phyloP scores from a whole-genome alignment of 2,797 vertebrate genomes.

The Fratercula arctica region DNA sequence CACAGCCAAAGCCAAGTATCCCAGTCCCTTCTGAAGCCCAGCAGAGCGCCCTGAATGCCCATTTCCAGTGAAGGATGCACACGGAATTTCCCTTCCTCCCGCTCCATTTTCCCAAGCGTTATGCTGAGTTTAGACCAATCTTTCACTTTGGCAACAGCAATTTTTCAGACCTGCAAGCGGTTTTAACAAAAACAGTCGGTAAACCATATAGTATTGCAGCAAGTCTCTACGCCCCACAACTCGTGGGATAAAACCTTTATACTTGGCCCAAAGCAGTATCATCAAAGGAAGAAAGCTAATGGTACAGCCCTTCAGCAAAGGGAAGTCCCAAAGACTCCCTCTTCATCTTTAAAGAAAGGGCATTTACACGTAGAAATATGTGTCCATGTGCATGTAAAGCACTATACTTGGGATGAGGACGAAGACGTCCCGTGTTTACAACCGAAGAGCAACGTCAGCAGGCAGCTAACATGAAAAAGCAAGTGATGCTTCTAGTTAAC shows the following conservation, averaged over 20 bases:
- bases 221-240: background rate
- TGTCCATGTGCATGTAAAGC: background rate
- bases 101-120: background rate
- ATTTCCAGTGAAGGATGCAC: background rate
- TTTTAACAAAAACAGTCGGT: background rate
- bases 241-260: background rate
- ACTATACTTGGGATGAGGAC: background rate
- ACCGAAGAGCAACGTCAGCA: background rate
- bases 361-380: background rate
- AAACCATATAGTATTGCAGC: background rate
- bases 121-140: background rate
- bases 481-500: background rate
- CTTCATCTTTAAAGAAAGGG: background rate
- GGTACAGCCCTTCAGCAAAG: background rate
- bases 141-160: background rate
- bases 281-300: background rate
- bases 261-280: background rate
- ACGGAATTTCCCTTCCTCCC: background rate
- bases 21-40: background rate
- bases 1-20: background rate
- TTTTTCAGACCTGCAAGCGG: background rate
- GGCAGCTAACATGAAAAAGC: background rate
- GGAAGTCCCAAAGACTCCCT: background rate
- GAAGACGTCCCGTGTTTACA: background rate
- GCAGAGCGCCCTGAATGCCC: background rate